These are phyloP conservation scores for Cyphomyrmex costatus DNA, from an alignment of 1,140 invertebrate genomes.

Conservation along the genomic window DNA sequence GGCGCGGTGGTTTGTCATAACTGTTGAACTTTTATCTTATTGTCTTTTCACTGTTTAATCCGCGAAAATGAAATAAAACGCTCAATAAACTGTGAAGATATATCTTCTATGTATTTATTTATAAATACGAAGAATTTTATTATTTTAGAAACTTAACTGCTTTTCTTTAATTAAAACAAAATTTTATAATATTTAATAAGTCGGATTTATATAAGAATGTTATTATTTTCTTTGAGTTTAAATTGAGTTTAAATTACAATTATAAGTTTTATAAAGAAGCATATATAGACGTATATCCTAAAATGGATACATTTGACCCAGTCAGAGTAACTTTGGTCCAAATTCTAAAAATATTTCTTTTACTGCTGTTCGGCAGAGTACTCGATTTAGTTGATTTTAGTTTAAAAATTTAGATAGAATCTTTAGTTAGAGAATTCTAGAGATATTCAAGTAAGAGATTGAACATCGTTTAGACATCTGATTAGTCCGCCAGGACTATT, in stretches of 20 bases:
- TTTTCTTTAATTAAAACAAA: not conserved
- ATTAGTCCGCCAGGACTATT: too few species aligned
- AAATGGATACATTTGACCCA: too few species aligned
- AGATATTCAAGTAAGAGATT: too few species aligned
- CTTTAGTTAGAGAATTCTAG: too few species aligned
- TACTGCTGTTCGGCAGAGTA: too few species aligned
- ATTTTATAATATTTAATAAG: not conserved
- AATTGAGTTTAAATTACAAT: too few species aligned
- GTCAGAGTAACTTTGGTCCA: too few species aligned
- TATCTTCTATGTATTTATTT: not conserved
- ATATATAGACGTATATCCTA: not conserved
- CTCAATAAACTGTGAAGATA: not conserved
- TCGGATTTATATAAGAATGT: not conserved
- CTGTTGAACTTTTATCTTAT: conserved; percentile 15
- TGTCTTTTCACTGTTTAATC: conserved; percentile 7
- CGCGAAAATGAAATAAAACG: conserved; percentile 27
- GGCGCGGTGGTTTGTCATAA: not conserved
- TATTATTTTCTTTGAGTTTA: not conserved
- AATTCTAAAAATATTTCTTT: too few species aligned
- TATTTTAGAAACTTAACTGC: not conserved
- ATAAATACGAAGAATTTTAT: not conserved
- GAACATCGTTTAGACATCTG: too few species aligned
- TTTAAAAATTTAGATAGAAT: too few species aligned
- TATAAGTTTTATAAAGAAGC: not conserved
- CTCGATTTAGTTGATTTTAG: too few species aligned